Percentiles rank a stretch among this genome's conserved stretches.
phyloP scores from a whole-genome alignment of 1,140 invertebrate species.

The Parasteatoda tepidariorum region DNA sequence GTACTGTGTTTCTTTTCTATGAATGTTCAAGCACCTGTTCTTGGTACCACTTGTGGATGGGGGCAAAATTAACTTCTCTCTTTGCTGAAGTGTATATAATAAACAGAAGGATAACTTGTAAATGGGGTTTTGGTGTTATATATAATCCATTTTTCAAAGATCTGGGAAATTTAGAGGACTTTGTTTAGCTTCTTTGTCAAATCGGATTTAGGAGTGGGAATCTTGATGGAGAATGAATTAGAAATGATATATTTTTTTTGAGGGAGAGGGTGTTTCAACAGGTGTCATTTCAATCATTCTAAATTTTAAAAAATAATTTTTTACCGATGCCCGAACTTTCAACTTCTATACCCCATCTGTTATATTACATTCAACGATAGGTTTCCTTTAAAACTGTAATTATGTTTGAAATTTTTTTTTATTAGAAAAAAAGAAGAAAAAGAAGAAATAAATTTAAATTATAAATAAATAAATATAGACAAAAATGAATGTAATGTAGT shows the following conservation, averaged over 20 bases:
- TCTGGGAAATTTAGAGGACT: not conserved
- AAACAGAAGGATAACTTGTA: not conserved
- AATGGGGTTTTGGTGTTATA: slow-evolving; percentile 4
- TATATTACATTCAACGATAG: no score
- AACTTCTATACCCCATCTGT: no score
- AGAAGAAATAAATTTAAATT: no score
- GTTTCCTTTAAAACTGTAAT: no score
- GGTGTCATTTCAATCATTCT: not conserved
- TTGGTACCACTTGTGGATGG: slow-evolving; percentile 28
- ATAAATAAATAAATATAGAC: no score
- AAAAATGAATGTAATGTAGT: no score
- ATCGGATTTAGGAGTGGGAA: slow-evolving; percentile 9
- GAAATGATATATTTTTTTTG: slow-evolving; percentile 17
- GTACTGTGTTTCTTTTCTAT: slow-evolving; percentile 4
- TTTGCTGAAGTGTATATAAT: not conserved
- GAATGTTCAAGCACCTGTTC: slow-evolving; percentile 39
- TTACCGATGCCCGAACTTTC: no score
- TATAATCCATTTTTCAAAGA: slow-evolving; percentile 35
- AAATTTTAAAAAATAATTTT: no score
- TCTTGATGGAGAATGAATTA: slow-evolving; percentile 28
- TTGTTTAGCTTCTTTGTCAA: not conserved
- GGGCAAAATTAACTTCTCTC: not conserved
- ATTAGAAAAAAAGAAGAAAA: no score
- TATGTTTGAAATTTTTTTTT: no score
- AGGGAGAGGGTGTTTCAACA: not conserved